A percentile compares a stretch with the other conserved stretches of the same genome.
Conservation (phyloP, 1,140 invertebrate genomes). For the Chironomus striatipennis region DNA sequence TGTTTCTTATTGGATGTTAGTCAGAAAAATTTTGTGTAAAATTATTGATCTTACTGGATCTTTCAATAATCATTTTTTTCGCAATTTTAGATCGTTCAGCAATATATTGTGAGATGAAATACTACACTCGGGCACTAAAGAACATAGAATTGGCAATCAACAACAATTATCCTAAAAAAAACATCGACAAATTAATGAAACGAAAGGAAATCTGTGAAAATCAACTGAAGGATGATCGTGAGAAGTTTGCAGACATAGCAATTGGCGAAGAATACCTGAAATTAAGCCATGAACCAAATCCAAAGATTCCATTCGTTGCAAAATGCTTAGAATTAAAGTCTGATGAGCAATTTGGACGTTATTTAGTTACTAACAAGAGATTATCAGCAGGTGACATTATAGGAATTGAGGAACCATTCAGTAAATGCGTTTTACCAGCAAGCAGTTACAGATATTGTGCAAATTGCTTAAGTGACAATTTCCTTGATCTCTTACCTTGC, state of each 20-base stretch:
- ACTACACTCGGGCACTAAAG: background rate
- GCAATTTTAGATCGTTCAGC: constrained; percentile 4
- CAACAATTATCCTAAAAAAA: constrained; percentile 15
- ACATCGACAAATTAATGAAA: constrained; percentile 16
- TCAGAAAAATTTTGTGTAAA: background rate
- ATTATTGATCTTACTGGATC: background rate
- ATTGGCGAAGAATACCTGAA: background rate
- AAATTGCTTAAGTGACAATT: background rate
- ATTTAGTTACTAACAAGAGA: background rate
- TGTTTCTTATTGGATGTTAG: background rate
- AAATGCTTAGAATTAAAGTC: constrained; percentile 3
- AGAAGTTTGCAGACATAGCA: background rate
- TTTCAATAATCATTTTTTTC: background rate
- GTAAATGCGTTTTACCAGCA: background rate
- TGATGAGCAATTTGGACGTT: background rate
- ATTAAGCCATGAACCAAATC: constrained; percentile 15
- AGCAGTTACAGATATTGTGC: background rate
- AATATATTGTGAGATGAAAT: constrained; percentile 16
- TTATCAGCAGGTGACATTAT: constrained; percentile 19
- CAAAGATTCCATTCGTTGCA: constrained; percentile 17
- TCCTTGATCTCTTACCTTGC: constrained; percentile 10
- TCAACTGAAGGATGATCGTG: background rate
- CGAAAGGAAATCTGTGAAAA: background rate
- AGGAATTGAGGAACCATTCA: constrained; percentile 4
- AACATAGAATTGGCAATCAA: constrained; percentile 12